Base-by-base conservation (phyloP, 2,888 invertebrate genomes). In the Eurois occulta region DNA sequence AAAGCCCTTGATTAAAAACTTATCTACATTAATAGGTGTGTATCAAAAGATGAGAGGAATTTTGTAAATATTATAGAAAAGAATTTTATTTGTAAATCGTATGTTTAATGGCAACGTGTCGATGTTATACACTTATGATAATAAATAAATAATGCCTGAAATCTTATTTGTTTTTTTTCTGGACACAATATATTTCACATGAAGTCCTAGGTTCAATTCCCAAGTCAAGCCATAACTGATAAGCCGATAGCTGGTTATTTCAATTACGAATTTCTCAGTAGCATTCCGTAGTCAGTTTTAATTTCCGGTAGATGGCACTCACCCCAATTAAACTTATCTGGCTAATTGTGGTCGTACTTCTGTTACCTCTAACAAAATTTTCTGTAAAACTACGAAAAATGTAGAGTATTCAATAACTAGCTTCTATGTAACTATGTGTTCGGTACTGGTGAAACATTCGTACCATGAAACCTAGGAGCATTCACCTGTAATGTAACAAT, bases 111-210 rank as follows among this genome's bases (percentile, higher is more conserved):
- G 94, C 95, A 94, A 95, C 93, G 96, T 95, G 95, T 96, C 94
- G 96, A 95, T 96, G 96, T 96, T 95, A 96, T 95, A 96, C 95
- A 96, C 93, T 93, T 95, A 95, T 92, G 91, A 93, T 94, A 94
- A 94, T 94, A 94, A 96, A 95, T 94, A 93, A 94, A 95, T 93
- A 93, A 94, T 91, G 94, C 94, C 94, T 93, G 88, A 89, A 87
- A 84, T 85, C 64, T 62, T 32, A 16, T 0, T 10, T n/a, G 28
- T 55, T 87, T 84, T 70, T 66, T 68, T 70, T 28, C 10, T 43
- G 32, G 10, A 18, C 10, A 24, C 3, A 10, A 1, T 60, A 21
- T 38, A 21, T 43, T 16, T 2, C 18, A 3, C n/a, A n/a, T 18
- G 18, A 32, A 60, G n/a, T 58, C 58, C 6, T n/a, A n/a, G n/a